These are phyloP conservation scores for Mormyrus proboscirostris DNA, from an alignment of 2,797 vertebrate genomes.

Conservation along the genomic window DNA sequence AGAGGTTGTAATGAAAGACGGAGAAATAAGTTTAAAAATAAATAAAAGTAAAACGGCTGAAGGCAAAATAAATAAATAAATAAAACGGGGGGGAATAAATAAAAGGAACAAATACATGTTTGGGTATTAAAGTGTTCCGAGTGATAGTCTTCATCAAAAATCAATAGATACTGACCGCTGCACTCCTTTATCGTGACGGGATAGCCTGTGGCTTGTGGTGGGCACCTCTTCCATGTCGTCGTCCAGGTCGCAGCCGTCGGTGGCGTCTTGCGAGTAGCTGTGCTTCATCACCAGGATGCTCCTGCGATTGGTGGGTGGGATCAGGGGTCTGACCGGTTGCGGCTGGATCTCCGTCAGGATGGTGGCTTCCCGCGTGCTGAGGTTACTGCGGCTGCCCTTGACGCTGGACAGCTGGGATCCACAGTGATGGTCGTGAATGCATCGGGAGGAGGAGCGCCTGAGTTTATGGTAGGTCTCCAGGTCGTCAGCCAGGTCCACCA, in stretches of 20 bases:
- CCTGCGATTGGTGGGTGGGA: slow-evolving; percentile 78
- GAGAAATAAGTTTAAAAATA: slow-evolving; percentile 44
- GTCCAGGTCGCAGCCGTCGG: slow-evolving; percentile 84
- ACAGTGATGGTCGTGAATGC: slow-evolving; percentile 96
- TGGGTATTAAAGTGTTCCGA: slow-evolving; percentile 51
- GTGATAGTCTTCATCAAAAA: slow-evolving; percentile 74
- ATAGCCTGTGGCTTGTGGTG: slow-evolving; percentile 94
- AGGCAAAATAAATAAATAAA: slow-evolving; percentile 3
- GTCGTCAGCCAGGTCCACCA: slow-evolving; percentile 88
- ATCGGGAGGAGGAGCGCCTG: slow-evolving; percentile 88
- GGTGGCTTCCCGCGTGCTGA: slow-evolving; percentile 75
- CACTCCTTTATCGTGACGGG: slow-evolving; percentile 94
- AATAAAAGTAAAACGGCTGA: slow-evolving; percentile 33
- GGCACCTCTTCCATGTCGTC: slow-evolving; percentile 97
- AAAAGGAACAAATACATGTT: slow-evolving; percentile 35
- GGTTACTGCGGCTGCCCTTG: slow-evolving; percentile 81
- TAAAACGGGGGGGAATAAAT: slow-evolving; percentile 23
- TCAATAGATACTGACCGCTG: slow-evolving; percentile 98
- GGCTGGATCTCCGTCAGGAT: slow-evolving; percentile 81
- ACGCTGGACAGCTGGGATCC: slow-evolving; percentile 75
- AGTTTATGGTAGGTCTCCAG: slow-evolving; percentile 92
- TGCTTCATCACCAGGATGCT: slow-evolving; percentile 99
- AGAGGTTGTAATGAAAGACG: slow-evolving; percentile 32
- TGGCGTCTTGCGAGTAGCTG: slow-evolving; percentile 92
- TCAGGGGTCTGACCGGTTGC: slow-evolving; percentile 73